Evolutionary conservation across 2,113 vertebrate genomes (phyloP), one percentile per base, ranked within the genome.

Genomic region (Okapia johnstoni): DNA sequence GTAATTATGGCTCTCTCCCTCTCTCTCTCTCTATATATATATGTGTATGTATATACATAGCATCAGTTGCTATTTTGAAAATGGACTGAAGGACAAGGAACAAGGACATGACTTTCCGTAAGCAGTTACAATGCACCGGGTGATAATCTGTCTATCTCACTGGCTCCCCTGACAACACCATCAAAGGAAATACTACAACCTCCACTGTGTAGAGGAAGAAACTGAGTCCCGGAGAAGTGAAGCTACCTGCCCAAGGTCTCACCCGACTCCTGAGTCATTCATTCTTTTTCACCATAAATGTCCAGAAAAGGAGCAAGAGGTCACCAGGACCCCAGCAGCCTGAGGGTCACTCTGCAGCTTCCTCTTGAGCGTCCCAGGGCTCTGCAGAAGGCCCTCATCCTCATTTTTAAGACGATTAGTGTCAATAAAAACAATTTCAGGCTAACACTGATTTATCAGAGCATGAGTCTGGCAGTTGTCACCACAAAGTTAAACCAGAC

Each of bases 1-100:
- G 4, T 25, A 80, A 83, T 79, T 73, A 80, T 19, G 54, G 46
- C 19, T 23, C 6, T 61, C 5, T 33, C 14, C 33, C 30, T 61
- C 28, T 61, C 60, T 30, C 40, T 40, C 40, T 40, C 40, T 40
- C 55, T 61, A 61, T 57, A 55, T 55, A 55, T 55, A 55, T 55
- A 23, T 36, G 12, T 25, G 13, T 17, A 46, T 33, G 54, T 46
- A 77, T 16, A 86, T 9, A 36, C 43, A 46, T 14, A 2, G 17
- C 57, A 88, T 92, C 84, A 85, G 36, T 46, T 95, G 58, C 40
- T 89, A 16, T 94, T 91, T 66, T 93, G 28, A 55, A 96, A 94
- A 79, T 52, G 40, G n/a, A 90, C 30, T 77, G 25, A 66, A 96
- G 33, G 46, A 43, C 84, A 89, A 57, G 21, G 3, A 93, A 93